Percentiles rank a stretch among this genome's conserved stretches.
Evolutionary conservation across 2,888 invertebrate genomes (phyloP).

Genomic region (Hedya salicella): DNA sequence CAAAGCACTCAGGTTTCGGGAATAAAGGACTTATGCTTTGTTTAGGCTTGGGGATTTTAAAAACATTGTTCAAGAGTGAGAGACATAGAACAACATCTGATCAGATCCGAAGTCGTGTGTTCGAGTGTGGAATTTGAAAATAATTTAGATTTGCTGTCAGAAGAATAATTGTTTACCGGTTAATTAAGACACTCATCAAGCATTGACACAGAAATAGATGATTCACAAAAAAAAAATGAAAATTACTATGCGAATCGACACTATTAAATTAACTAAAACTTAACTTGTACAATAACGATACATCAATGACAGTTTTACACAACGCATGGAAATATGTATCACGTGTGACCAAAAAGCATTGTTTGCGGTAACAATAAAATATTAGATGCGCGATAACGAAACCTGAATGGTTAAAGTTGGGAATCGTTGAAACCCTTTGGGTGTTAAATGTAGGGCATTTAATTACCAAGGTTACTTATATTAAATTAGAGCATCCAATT

Average conservation of each 20-base stretch:
- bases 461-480: too few relatives aligned
- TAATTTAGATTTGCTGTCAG: too few relatives aligned
- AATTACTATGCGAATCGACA: slow-evolving; percentile 7
- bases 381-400: slow-evolving; percentile 63
- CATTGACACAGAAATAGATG: not conserved
- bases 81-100: too few relatives aligned
- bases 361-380: slow-evolving; percentile 69
- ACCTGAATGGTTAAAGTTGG: slow-evolving; percentile 38
- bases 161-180: too few relatives aligned
- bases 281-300: slow-evolving; percentile 48
- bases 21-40: too few relatives aligned
- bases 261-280: slow-evolving; percentile 9
- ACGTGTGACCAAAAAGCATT: slow-evolving; percentile 71
- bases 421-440: not conserved
- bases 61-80: too few relatives aligned
- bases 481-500: too few relatives aligned
- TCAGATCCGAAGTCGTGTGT: too few relatives aligned
- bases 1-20: too few relatives aligned
- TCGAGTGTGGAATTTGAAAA: too few relatives aligned
- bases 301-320: slow-evolving; percentile 50
- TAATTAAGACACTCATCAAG: too few relatives aligned
- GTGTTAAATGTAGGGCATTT: not conserved
- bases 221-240: not conserved
- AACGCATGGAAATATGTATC: slow-evolving; percentile 56
- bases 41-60: too few relatives aligned